Conservation (phyloP, 2,797 vertebrate species). For the Perodicticus potto region DNA sequence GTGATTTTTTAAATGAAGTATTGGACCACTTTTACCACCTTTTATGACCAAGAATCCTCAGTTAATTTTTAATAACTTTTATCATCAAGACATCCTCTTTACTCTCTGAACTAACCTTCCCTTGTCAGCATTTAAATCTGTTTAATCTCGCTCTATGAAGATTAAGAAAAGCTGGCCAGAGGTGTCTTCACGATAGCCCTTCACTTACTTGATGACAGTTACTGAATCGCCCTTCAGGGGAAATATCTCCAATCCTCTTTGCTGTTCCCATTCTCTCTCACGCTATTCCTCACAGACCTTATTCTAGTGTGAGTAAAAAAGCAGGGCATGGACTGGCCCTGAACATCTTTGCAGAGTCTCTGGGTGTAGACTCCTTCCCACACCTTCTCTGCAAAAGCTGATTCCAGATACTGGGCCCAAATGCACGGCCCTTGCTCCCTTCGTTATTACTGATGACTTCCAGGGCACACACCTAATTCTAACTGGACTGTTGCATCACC, state of each 20-base stretch:
- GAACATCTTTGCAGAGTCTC: fast-evolving
- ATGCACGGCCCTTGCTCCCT: fast-evolving
- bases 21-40: background rate
- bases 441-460: fast-evolving
- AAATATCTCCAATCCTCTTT: background rate
- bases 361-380: background rate
- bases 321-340: fast-evolving
- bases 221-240: background rate
- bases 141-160: background rate
- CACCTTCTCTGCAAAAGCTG: no score
- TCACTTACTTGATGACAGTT: background rate
- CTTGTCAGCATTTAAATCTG: background rate
- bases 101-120: background rate
- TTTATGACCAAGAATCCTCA: background rate
- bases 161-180: background rate
- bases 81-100: background rate
- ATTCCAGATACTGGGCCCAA: fast-evolving
- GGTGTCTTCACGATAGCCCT: background rate
- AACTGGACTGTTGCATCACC: fast-evolving
- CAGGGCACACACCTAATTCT: no score
- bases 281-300: fast-evolving
- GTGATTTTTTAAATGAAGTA: conserved; percentile 21
- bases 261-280: fast-evolving
- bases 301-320: fast-evolving
- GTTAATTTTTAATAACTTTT: background rate